phyloP scores from a whole-genome alignment of 2,797 vertebrate species.

The Propithecus deckenii region DNA sequence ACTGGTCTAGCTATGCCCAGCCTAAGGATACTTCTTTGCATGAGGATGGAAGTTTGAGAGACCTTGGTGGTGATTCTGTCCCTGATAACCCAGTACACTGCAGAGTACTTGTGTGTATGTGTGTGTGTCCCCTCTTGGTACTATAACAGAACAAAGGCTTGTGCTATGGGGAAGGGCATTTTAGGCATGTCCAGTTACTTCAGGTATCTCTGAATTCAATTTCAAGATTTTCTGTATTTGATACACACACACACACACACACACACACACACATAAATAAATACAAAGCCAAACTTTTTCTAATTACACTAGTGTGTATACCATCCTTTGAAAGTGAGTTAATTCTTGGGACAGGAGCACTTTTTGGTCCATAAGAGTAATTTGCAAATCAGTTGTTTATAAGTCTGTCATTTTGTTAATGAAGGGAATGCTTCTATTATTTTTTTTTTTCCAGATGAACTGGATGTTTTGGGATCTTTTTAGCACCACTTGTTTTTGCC shows the following conservation, averaged over 20 bases:
- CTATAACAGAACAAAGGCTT: background rate
- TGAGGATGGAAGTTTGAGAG: background rate
- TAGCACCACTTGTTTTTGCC: constrained; percentile 48
- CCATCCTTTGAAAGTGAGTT: background rate
- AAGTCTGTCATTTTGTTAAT: constrained; percentile 8
- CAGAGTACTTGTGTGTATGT: background rate
- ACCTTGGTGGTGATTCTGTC: background rate
- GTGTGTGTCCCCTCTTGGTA: background rate
- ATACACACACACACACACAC: background rate
- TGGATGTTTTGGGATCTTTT: constrained; percentile 43
- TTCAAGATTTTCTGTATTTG: background rate
- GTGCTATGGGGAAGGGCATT: background rate
- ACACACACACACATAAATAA: too few species aligned
- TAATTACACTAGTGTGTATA: background rate
- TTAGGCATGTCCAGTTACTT: background rate
- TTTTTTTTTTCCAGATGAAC: constrained; percentile 23
- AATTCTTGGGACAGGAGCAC: background rate
- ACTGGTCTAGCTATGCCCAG: background rate
- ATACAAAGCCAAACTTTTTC: background rate
- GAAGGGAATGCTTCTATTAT: background rate
- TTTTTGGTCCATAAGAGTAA: background rate
- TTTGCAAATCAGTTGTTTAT: background rate
- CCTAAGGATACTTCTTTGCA: background rate
- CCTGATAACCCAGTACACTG: background rate
- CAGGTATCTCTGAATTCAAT: background rate